Evolutionary conservation across 1,140 invertebrate species (phyloP), one percentile per base, ranked within the genome.

Genomic region (Brachionus angularis): DNA sequence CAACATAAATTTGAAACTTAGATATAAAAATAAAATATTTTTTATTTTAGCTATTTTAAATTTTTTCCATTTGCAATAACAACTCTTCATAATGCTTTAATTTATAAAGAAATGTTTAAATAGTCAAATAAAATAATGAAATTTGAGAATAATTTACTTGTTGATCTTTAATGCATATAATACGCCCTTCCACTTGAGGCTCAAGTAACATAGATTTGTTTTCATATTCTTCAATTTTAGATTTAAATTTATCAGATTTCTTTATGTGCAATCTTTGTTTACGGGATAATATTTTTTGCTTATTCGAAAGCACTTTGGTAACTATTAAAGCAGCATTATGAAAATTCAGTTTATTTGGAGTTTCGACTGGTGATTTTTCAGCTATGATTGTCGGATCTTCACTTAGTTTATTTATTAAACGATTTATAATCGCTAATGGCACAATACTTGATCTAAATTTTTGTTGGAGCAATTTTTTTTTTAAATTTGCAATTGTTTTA

Each of bases 401-500:
- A 3, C 31, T 36, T 5, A 67, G 46, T 49, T 67, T 50, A 8
- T 47, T n/a, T 29, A 67, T 67, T 21, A 67, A 23, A 2, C 27
- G 29, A 29, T 67, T 67, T 23, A 67, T 18, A 16, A 67, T 23
- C 18, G 23, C 16, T 0, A 67, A 23, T 1, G 62, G 62, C 12
- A 67, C 42, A 31, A 67, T 46, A 27, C 62, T 67, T 14, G 62
- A 67, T 3, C 62, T 27, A 50, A 67, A 67, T 31, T 36, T 46
- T n/a, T 50, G 27, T 14, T 16, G 18, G 1, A 2, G 4, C 5
- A 16, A n/a, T 34, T 50, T 50, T 67, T 31, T 46, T 47, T 67
- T 46, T 12, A 67, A 34, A 12, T 0, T 21, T 18, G 1, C 27
- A 34, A 67, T 16, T 34, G 62, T 67, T 47, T 67, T 67, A 29